Evolutionary conservation across 2,113 vertebrate genomes (phyloP), one percentile per base, ranked within the genome.

Genomic region (Anser brachyrhynchus): DNA sequence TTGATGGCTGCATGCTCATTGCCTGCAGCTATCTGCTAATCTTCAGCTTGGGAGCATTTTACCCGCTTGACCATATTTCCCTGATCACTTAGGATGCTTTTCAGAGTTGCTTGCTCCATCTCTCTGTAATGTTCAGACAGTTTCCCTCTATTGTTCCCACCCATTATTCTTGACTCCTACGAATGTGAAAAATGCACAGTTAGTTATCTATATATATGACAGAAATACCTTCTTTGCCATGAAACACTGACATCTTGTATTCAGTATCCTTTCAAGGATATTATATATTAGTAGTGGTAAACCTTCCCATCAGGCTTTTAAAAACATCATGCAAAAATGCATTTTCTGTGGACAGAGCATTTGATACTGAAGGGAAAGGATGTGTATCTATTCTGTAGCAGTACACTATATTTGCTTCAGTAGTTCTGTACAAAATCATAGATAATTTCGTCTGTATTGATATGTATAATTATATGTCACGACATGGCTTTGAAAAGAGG

Each of bases 1-100:
- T 82, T 89, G 84, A 84, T 95, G 79, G 57, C 83, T 96, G 76
- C 57, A 8, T 67, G 33, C 79, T 86, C 76, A 37, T 44, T 84
- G 84, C 84, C 81, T 94, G 23, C 66, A 95, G 91, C 77, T 85
- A 49, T 83, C 88, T 88, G 59, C 86, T 88, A 17, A 55, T 86
- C 84, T 92, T 87, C 71, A 84, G 46, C 55, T 44, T 92, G 54
- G 51, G 65, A 37, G 78, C 87, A 26, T 91, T 96, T 58, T 85
- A 79, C 71, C 67, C 94, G 16, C 55, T 70, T 83, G 82, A 85
- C 64, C 7, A 0, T 82, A n/a, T 90, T 96, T 95, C 58, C 33
- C 62, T 87, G 31, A 65, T 87, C 58, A 51, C 82, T 91, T 73
- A 35, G 31, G 54, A 28, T 67, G 44, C 65, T 96, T 90, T 94